Percentiles rank a stretch among this genome's conserved stretches.
phyloP scores from a whole-genome alignment of 2,113 vertebrate genomes.

The Aviceda subcristata region DNA sequence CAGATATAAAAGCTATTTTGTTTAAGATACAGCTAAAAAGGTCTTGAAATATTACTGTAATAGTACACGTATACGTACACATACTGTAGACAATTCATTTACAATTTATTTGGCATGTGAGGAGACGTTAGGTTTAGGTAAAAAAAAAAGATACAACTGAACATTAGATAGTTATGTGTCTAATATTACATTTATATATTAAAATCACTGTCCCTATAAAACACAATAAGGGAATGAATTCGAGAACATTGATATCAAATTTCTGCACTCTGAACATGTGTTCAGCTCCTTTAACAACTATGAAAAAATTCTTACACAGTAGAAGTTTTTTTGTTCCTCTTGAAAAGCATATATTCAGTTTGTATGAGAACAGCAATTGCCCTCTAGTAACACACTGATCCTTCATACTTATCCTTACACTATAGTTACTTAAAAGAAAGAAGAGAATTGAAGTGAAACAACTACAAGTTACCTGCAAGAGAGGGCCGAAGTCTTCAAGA shows the following conservation, averaged over 20 bases:
- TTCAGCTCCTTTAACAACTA: neutral
- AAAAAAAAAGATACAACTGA: neutral
- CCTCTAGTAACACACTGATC: neutral
- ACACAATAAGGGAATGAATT: neutral
- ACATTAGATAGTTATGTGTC: neutral
- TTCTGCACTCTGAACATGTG: neutral
- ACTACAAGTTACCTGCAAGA: neutral
- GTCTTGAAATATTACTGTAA: neutral
- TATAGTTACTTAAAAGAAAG: neutral
- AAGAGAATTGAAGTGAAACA: neutral
- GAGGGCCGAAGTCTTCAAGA: neutral
- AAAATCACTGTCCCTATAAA: neutral
- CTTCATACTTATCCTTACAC: neutral
- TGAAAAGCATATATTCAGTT: rapidly evolving
- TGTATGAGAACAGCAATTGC: rapidly evolving
- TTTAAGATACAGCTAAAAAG: neutral
- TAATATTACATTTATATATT: neutral
- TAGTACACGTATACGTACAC: neutral
- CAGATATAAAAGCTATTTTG: too few relatives aligned
- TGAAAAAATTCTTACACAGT: neutral
- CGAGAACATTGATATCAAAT: neutral
- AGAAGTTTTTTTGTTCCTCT: neutral
- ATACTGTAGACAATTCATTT: neutral
- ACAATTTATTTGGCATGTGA: neutral
- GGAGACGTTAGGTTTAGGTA: neutral